Percentiles rank a stretch among this genome's conserved stretches.
phyloP scores from a whole-genome alignment of 2,888 invertebrate species.

The Synergus japonicus region DNA sequence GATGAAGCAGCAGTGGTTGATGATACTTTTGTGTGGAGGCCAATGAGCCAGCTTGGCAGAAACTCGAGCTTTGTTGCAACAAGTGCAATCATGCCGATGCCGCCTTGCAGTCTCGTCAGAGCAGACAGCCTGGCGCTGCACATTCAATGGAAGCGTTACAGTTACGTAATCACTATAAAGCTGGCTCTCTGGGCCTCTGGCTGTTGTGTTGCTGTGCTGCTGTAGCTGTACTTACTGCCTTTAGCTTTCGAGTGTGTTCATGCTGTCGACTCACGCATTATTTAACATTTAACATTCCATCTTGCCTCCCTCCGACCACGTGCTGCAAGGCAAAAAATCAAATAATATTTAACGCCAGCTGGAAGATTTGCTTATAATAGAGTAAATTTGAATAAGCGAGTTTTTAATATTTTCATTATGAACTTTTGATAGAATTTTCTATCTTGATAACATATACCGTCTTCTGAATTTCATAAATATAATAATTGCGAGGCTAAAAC shows the following conservation, averaged over 20 bases:
- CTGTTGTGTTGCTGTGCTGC: background rate
- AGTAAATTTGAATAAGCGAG: too few relatives aligned
- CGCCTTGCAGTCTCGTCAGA: conserved; percentile 73
- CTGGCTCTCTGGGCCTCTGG: background rate
- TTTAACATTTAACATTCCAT: conserved; percentile 2
- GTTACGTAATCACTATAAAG: conserved; percentile 48
- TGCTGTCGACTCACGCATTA: conserved; percentile 14
- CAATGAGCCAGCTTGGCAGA: conserved; percentile 47
- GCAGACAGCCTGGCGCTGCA: conserved; percentile 74
- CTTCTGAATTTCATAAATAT: too few relatives aligned
- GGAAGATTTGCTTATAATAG: background rate
- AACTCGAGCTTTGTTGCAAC: conserved; percentile 63
- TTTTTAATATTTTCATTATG: too few relatives aligned
- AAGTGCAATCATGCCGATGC: conserved; percentile 64
- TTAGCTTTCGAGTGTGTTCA: background rate
- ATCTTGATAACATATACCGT: too few relatives aligned
- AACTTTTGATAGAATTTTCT: too few relatives aligned
- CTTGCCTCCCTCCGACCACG: background rate
- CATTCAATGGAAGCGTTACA: conserved; percentile 57
- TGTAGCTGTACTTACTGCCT: background rate
- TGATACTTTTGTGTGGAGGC: conserved; percentile 41
- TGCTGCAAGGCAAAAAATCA: background rate
- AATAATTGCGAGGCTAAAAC: too few relatives aligned
- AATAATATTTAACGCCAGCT: background rate
- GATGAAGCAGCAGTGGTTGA: conserved; percentile 2